Percentiles rank a stretch among this genome's conserved stretches.
phyloP scores from a whole-genome alignment of 2,113 vertebrate genomes.

The Callipepla squamata region DNA sequence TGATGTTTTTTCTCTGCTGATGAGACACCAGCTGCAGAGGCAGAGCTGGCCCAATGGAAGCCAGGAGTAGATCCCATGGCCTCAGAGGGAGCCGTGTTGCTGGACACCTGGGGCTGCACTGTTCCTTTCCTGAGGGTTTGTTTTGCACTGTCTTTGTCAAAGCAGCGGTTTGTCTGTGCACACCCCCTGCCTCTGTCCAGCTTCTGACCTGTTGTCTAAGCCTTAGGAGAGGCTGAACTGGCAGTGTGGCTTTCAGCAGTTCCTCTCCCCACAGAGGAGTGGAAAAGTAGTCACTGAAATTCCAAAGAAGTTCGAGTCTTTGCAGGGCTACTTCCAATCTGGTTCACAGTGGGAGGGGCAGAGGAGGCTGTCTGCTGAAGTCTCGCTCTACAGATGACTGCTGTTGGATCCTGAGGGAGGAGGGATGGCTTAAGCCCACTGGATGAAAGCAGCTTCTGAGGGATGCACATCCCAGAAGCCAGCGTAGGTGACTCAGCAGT shows the following conservation, averaged over 20 bases:
- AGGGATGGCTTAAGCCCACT: fast-evolving
- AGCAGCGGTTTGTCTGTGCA: not conserved
- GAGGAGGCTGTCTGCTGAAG: not conserved
- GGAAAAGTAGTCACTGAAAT: not conserved
- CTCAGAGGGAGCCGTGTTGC: not conserved
- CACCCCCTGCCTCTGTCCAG: not conserved
- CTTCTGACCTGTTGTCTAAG: not conserved
- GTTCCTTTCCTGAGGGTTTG: not conserved
- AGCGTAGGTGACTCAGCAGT: not conserved
- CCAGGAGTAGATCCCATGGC: not conserved
- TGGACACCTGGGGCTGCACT: not conserved
- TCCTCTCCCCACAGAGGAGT: not conserved
- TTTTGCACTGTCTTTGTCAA: not conserved
- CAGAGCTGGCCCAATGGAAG: not conserved
- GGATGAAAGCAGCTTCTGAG: not conserved
- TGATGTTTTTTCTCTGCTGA: not conserved
- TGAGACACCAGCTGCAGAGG: not conserved
- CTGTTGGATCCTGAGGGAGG: not conserved
- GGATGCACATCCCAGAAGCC: not conserved
- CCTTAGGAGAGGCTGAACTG: not conserved
- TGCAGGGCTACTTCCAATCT: not conserved
- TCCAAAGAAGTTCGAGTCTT: not conserved
- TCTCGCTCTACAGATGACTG: not conserved
- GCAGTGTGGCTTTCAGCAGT: not conserved
- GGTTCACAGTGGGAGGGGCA: fast-evolving